Conservation (phyloP, 2,113 vertebrate genomes). For the Carassius gibelio region DNA sequence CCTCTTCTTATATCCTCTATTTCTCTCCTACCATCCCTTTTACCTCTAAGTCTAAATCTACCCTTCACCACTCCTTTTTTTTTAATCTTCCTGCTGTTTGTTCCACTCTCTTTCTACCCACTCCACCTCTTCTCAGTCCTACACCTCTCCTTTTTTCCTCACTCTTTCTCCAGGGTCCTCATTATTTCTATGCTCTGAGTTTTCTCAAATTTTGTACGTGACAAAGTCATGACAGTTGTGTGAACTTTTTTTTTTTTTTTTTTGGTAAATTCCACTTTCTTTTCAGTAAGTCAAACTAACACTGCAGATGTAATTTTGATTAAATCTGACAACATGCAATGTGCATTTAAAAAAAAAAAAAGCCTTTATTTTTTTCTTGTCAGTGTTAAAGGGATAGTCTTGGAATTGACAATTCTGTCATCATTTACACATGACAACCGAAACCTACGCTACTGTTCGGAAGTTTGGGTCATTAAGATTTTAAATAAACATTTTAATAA, state of each 20-base stretch:
- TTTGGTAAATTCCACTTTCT: neutral
- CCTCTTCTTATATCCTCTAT: neutral
- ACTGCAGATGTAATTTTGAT: neutral
- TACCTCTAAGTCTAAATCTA: neutral
- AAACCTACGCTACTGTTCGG: no score
- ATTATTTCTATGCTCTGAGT: slow-evolving; percentile 23
- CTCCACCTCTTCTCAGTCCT: slow-evolving; percentile 10
- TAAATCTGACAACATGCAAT: neutral
- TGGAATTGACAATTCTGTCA: no score
- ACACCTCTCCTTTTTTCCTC: neutral
- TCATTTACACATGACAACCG: no score
- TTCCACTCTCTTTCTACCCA: neutral
- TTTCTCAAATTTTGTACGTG: slow-evolving; percentile 11
- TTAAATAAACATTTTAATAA: no score
- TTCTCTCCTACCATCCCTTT: neutral
- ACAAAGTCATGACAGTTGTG: slow-evolving; percentile 10
- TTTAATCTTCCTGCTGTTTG: neutral
- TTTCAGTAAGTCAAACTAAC: neutral
- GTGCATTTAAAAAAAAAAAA: neutral
- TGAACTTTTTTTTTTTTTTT: neutral
- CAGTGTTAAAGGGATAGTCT: neutral
- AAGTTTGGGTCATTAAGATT: no score
- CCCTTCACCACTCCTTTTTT: neutral
- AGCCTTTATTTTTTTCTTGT: neutral
- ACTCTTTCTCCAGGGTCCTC: neutral